Evolutionary conservation across 2,888 invertebrate genomes (phyloP).

Genomic region (Polia nebulosa): DNA sequence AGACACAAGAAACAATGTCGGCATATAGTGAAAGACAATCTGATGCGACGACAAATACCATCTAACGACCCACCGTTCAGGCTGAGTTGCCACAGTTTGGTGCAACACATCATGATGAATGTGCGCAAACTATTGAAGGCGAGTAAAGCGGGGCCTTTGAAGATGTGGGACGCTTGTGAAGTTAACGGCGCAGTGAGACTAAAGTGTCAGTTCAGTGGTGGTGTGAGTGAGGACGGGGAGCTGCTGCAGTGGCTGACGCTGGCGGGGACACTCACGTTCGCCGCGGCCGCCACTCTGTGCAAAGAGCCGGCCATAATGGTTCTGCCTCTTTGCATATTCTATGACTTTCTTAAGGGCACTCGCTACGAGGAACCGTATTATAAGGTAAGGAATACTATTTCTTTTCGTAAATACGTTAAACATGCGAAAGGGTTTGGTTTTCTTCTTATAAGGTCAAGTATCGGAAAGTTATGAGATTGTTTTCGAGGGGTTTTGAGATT

Average conservation of each 20-base stretch:
- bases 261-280: constrained; percentile 91
- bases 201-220: constrained; percentile 85
- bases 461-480: constrained; percentile 74
- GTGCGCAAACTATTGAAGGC: constrained; percentile 84
- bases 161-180: constrained; percentile 82
- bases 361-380: constrained; percentile 88
- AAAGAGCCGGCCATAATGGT: constrained; percentile 99
- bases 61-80: constrained; percentile 82
- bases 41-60: constrained; percentile 75
- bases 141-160: constrained; percentile 84
- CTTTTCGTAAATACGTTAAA: constrained; percentile 49
- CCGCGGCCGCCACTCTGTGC: constrained; percentile 96
- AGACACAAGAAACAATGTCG: constrained; percentile 82
- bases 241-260: constrained; percentile 91
- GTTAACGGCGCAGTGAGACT: constrained; percentile 80
- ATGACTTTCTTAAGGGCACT: constrained; percentile 94
- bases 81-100: constrained; percentile 85
- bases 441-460: constrained; percentile 69
- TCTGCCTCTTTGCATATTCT: constrained; percentile 96
- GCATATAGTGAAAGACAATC: constrained; percentile 78
- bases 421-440: constrained; percentile 41
- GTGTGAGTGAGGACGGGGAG: constrained; percentile 87
- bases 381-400: constrained; percentile 87
- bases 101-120: constrained; percentile 87
- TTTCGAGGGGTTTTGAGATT: constrained; percentile 70